Conservation (phyloP, 2,888 invertebrate species). For the Tigriopus californicus region DNA sequence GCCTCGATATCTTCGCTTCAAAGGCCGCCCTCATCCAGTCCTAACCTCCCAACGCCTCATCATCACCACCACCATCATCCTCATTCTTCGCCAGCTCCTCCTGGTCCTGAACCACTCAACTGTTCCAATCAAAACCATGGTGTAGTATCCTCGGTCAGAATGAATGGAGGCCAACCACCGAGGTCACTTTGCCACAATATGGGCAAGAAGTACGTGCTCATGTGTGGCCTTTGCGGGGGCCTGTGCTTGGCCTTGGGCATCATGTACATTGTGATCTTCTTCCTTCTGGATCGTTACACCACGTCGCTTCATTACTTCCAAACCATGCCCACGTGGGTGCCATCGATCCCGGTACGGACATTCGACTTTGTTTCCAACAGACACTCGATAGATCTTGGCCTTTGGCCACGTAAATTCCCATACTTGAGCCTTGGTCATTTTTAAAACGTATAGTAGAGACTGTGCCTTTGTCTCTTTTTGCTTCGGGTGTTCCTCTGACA, state of each 20-base stretch:
- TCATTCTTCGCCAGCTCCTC: no score
- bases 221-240: conserved; percentile 62
- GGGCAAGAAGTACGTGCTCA: conserved; percentile 52
- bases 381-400: no score
- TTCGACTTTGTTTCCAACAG: neutral
- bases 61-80: no score
- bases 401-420: no score
- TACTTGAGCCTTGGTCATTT: no score
- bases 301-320: conserved; percentile 56
- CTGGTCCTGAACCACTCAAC: no score
- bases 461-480: no score
- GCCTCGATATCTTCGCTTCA: no score
- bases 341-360: conserved; percentile 60
- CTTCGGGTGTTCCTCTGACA: no score
- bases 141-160: conserved; percentile 20
- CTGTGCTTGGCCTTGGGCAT: conserved; percentile 55
- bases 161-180: conserved; percentile 21
- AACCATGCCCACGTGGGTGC: conserved; percentile 84
- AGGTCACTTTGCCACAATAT: neutral
- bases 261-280: conserved; percentile 55
- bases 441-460: no score
- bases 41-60: no score
- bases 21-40: no score
- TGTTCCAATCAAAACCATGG: conserved; percentile 25
- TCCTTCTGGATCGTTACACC: conserved; percentile 56